Conservation (phyloP, 92 coral and sea anemone genomes). For the Phenganax subtilis region DNA sequence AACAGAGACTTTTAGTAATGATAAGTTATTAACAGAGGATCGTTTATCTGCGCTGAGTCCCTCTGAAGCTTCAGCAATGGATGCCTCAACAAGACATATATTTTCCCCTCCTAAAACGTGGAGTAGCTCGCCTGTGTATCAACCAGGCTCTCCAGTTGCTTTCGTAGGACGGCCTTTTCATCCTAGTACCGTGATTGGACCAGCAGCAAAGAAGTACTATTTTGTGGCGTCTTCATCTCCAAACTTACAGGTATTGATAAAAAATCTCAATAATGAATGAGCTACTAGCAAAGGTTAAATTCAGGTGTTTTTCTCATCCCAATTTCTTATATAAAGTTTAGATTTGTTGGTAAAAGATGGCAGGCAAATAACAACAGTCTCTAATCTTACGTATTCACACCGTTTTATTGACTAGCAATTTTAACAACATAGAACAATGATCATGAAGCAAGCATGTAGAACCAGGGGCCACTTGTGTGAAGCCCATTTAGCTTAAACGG, state of each 20-base stretch:
- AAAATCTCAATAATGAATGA: too few species aligned
- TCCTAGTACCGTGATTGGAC: neutral
- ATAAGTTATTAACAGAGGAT: neutral
- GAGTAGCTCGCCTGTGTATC: neutral
- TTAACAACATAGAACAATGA: too few species aligned
- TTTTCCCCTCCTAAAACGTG: neutral
- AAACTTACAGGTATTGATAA: neutral
- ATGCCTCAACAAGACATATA: slow-evolving; percentile 19
- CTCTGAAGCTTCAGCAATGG: neutral
- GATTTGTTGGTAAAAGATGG: too few species aligned
- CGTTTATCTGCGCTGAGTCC: neutral
- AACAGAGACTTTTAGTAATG: slow-evolving; percentile 22
- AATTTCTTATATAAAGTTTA: too few species aligned
- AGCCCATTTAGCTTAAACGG: too few species aligned
- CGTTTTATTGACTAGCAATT: too few species aligned
- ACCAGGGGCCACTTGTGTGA: too few species aligned
- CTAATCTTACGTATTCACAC: too few species aligned
- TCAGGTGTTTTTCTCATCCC: too few species aligned
- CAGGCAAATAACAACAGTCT: too few species aligned
- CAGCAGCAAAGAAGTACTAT: neutral
- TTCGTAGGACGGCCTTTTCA: neutral
- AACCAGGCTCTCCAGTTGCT: neutral
- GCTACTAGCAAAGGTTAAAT: too few species aligned
- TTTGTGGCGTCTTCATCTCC: neutral
- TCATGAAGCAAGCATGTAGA: too few species aligned